Conservation (phyloP, 2,113 vertebrate genomes). For the Sinocyclocheilus maitianheensis region DNA sequence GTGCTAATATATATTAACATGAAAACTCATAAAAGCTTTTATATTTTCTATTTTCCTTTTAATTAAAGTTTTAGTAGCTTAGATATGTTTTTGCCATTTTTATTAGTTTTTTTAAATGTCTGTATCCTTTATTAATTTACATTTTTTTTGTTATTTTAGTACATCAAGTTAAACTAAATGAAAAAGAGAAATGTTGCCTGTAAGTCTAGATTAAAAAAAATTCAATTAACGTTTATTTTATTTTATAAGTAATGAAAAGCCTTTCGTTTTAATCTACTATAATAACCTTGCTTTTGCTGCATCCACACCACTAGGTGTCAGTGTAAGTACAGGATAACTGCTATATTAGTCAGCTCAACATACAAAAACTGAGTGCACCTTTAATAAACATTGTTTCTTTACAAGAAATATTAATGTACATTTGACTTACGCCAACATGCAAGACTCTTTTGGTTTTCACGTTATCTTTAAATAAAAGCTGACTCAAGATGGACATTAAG, state of each 20-base stretch:
- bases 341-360: not conserved
- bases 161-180: not conserved
- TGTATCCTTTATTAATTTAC: not conserved
- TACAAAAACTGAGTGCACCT: not conserved
- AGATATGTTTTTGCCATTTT: not conserved
- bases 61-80: not conserved
- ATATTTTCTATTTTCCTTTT: not conserved
- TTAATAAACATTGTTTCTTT: not conserved
- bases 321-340: not conserved
- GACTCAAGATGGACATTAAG: not conserved
- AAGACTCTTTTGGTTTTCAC: conserved; percentile 18
- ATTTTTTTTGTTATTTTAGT: not conserved
- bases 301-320: not conserved
- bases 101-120: not conserved
- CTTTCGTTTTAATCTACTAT: not conserved
- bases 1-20: not conserved
- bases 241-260: no score
- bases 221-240: not conserved
- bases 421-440: not conserved
- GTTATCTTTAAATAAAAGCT: not conserved
- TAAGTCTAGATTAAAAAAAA: not conserved
- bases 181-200: not conserved
- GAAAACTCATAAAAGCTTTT: not conserved
- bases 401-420: conserved; percentile 1
- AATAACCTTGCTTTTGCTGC: not conserved